Evolutionary conservation across 2,797 vertebrate species (phyloP).

Genomic region (Semaprochilodus insignis): DNA sequence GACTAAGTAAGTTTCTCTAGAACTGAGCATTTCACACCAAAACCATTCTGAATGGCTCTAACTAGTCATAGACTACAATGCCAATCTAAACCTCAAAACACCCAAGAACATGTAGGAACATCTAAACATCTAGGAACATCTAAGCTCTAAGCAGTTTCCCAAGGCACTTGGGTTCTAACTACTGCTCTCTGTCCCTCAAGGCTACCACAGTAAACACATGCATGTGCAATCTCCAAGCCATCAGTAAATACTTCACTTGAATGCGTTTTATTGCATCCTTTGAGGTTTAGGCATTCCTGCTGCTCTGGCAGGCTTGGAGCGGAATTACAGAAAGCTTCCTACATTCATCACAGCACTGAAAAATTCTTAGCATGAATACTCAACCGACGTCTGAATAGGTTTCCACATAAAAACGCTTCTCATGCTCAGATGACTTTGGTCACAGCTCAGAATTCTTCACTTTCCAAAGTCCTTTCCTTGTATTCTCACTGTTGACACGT

Average conservation of each 20-base stretch:
- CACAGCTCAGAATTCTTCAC: too few species aligned
- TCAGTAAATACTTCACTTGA: constrained; percentile 36
- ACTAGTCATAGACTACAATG: not conserved
- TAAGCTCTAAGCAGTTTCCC: constrained; percentile 24
- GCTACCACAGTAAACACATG: constrained; percentile 43
- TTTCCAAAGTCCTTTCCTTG: not conserved
- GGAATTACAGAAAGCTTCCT: constrained; percentile 35
- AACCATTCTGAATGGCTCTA: too few species aligned
- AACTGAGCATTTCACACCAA: too few species aligned
- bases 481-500: not conserved
- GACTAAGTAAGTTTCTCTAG: too few species aligned
- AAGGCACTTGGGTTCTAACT: not conserved
- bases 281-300: constrained; percentile 42
- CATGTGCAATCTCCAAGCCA: constrained; percentile 40
- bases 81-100: not conserved
- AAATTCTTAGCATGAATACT: constrained; percentile 21
- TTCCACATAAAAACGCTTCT: constrained; percentile 8
- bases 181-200: constrained; percentile 32
- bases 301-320: constrained; percentile 24
- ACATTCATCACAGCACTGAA: constrained; percentile 41
- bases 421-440: not conserved
- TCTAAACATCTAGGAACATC: not conserved
- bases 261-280: constrained; percentile 47
- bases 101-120: not conserved
- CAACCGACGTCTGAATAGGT: not conserved